phyloP scores from a whole-genome alignment of 2,797 vertebrate genomes.

The Yasuhikotakia modesta region DNA sequence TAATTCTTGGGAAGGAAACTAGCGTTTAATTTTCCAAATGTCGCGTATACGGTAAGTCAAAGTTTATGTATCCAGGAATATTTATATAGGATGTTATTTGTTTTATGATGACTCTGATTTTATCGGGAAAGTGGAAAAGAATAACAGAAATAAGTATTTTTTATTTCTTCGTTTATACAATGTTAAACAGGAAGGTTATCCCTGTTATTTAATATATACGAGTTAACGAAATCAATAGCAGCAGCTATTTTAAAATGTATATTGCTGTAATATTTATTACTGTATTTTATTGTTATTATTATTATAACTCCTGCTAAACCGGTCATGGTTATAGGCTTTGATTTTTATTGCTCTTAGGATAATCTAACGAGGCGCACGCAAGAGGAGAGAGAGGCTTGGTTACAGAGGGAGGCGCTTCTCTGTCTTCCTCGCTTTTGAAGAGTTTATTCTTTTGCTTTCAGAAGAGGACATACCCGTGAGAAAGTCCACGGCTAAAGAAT shows the following conservation, averaged over 20 bases:
- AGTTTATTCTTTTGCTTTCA: slow-evolving; percentile 57
- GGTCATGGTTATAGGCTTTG: slow-evolving; percentile 7
- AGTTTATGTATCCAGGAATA: background rate
- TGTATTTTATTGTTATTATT: slow-evolving; percentile 18
- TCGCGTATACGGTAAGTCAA: background rate
- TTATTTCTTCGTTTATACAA: background rate
- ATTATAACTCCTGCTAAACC: background rate
- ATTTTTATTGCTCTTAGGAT: slow-evolving; percentile 31
- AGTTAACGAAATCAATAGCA: background rate
- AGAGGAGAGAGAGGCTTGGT: slow-evolving; percentile 44
- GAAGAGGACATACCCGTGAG: slow-evolving; percentile 64
- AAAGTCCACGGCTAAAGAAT: slow-evolving; percentile 61
- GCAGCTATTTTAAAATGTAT: background rate
- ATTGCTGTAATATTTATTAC: background rate
- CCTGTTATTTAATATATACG: background rate
- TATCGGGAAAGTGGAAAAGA: too few relatives aligned
- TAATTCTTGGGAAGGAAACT: background rate
- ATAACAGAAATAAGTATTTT: background rate
- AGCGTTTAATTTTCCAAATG: background rate
- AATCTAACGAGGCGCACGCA: slow-evolving; percentile 20
- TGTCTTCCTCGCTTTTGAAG: slow-evolving; percentile 50
- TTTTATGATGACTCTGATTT: background rate
- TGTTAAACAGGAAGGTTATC: background rate
- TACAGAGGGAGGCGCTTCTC: slow-evolving; percentile 59
- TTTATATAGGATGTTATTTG: background rate